Base-by-base conservation (phyloP, 2,888 invertebrate genomes). In the Lasioglossum marginatum region DNA sequence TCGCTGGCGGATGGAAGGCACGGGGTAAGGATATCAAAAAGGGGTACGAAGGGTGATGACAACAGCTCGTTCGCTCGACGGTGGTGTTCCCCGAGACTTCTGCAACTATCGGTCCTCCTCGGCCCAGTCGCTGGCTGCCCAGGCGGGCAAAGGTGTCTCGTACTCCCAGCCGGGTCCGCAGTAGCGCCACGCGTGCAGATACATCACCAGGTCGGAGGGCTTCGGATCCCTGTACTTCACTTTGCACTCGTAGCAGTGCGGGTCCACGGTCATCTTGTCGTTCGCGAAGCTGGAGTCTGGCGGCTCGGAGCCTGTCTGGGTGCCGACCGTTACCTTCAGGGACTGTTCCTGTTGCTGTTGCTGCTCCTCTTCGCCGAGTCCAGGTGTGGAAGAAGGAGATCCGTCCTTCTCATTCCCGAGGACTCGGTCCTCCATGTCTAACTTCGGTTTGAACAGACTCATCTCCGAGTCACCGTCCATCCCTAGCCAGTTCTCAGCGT, bases 121-220 rank as follows among this genome's bases (percentile, higher is more conserved):
- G 83, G 96, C 96, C 98, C 98, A 99, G 92, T 98, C 97, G 77
- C 97, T 96, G 93, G 96, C 96, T 60, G 99, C 99, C 99, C 99
- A 99, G 79, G 97, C 97, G 0, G 99, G 99, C 92, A 99, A 96
- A 93, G 98, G 97, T 2, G 99, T 98, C 95, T 98, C 97, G 95
- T 98, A 99, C 93, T 98, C 98, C 99, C 99, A 99, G 74, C 98
- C 98, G 81, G 98, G 98, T 52, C 99, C 99, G 97, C 97, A 97
- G 95, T 98, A 98, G 93, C 98, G 98, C 98, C 98, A 98, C 48
- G 99, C 99, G 95, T 99, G 99, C 71, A 99, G 96, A 95, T 98
- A 99, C 98, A 99, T 98, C 91, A 99, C 97, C 85, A 99, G 96
- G 95, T 99, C 98, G 90, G 98, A 97, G 0, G 98, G 98, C 88